Percentiles rank a stretch among this genome's conserved stretches.
Evolutionary conservation across 2,797 vertebrate genomes (phyloP).

Genomic region (Selene dorsalis): DNA sequence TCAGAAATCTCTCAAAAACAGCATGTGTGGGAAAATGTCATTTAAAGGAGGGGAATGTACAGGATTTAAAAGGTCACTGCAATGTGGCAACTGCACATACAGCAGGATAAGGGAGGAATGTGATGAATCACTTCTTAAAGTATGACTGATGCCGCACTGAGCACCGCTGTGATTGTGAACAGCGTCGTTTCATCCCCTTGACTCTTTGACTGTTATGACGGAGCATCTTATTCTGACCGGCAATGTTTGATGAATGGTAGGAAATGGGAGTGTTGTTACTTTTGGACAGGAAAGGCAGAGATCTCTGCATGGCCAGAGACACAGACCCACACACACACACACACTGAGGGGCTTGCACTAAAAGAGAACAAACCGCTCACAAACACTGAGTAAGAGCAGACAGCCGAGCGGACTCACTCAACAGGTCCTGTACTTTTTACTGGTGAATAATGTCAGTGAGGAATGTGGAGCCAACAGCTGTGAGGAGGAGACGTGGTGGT

Average conservation of each 20-base stretch:
- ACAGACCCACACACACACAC: slow-evolving; percentile 35
- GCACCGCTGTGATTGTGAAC: slow-evolving; percentile 5
- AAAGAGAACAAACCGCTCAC: slow-evolving; percentile 37
- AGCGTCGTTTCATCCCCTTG: not conserved
- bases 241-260: slow-evolving; percentile 60
- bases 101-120: slow-evolving; percentile 42
- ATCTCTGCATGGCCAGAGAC: slow-evolving; percentile 34
- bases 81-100: slow-evolving; percentile 32
- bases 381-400: slow-evolving; percentile 21
- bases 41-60: slow-evolving; percentile 67
- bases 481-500: not conserved
- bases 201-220: slow-evolving; percentile 4
- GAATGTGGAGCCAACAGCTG: slow-evolving; percentile 53
- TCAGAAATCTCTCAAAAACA: slow-evolving; percentile 35
- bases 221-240: slow-evolving; percentile 42
- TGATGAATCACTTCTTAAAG: slow-evolving; percentile 34
- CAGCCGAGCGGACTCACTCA: slow-evolving; percentile 41
- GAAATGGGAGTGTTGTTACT: slow-evolving; percentile 66
- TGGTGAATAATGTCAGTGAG: slow-evolving; percentile 36
- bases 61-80: slow-evolving; percentile 44
- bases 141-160: slow-evolving; percentile 11
- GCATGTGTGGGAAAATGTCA: slow-evolving; percentile 66
- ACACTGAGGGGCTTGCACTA: slow-evolving; percentile 40
- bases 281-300: slow-evolving; percentile 65
- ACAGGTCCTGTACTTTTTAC: slow-evolving; percentile 30